Percentiles rank a stretch among this genome's conserved stretches.
Evolutionary conservation across 1,140 invertebrate species (phyloP).

Genomic region (Proctacanthus coquilletti): DNA sequence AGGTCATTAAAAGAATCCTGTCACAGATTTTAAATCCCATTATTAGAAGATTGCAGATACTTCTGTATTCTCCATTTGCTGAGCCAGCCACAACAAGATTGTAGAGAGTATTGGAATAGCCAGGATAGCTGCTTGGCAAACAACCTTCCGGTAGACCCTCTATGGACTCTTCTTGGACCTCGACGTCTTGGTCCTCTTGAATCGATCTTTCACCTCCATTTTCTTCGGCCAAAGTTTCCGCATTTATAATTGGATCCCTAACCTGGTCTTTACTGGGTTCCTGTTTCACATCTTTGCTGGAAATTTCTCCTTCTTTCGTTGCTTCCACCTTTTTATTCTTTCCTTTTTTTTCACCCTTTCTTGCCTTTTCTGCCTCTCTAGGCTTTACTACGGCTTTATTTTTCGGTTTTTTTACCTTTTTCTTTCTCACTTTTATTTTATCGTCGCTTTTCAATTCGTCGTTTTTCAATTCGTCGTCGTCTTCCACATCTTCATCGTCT

Average conservation of each 20-base stretch:
- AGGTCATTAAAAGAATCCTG: conserved; percentile 24
- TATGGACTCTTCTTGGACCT: not conserved
- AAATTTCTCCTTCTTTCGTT: too few species aligned
- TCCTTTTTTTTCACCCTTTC: not conserved
- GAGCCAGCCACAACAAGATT: conserved; percentile 26
- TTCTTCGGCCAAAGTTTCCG: too few species aligned
- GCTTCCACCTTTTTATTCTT: conserved; percentile 2
- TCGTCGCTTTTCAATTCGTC: conserved; percentile 5
- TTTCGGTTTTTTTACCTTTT: conserved; percentile 3
- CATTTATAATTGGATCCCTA: too few species aligned
- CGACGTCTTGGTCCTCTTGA: not conserved
- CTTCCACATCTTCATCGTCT: conserved; percentile 8
- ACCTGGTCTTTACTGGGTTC: conserved; percentile 2
- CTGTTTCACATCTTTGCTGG: not conserved
- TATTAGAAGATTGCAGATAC: conserved; percentile 23
- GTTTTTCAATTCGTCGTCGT: not conserved
- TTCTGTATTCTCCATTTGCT: conserved; percentile 25
- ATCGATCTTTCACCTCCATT: not conserved
- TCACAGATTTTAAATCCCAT: conserved; percentile 25
- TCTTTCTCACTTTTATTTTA: conserved; percentile 5
- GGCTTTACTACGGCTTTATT: conserved; percentile 1
- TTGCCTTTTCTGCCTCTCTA: not conserved
- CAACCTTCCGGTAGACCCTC: too few species aligned
- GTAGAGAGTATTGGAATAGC: conserved; percentile 18
- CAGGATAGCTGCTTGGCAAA: conserved; percentile 26